Evolutionary conservation across 2,888 invertebrate species (phyloP), one percentile per base, ranked within the genome.

Genomic region (Caenorhabditis macrosperma): DNA sequence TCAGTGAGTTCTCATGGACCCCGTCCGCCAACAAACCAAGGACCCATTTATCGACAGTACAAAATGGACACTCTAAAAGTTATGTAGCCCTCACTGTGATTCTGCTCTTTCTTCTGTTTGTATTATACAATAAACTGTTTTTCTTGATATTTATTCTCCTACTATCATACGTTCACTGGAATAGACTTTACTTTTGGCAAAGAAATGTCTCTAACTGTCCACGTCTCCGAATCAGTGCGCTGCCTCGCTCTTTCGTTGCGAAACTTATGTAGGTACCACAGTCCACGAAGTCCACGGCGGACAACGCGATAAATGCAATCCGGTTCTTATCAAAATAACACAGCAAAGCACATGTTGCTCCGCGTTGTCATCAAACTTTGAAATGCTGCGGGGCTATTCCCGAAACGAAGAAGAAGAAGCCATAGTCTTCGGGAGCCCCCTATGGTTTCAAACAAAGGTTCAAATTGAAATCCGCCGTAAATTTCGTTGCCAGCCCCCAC

Each of bases 381-480:
- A 41, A 20, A 57, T 6, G 4, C 46, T 50, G 15, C 50, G 6
- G 24, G 22, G 50, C 50, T 59, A 28, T 61, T 61, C 44, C 28
- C 28, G 44, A 17, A 28, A 15, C 41, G 15, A 33, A 44, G 15
- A n/a, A n/a, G n/a, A n/a, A 6, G 71, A 71, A 71, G 71, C 71
- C 71, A 1, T 52, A 48, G 1, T 26, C 30, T n/a, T n/a, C 44
- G 20, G 1, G 33, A 33, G 33, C 24, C 26, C 35, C 28, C 26
- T 60, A 69, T 61, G 71, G 61, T 54, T 71, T 71, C 61, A 61
- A 54, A 61, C 1, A 54, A 71, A 71, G 61, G 61, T 71, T 61
- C 54, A 61, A 71, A 61, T 44, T 71, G 46, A 52, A 50, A 64
- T 52, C 52, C 35, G 15, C 6, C 12, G 52, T 33, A 48, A 57